Evolutionary conservation across 2,113 vertebrate species (phyloP).

Genomic region (Telmatochromis sp.): DNA sequence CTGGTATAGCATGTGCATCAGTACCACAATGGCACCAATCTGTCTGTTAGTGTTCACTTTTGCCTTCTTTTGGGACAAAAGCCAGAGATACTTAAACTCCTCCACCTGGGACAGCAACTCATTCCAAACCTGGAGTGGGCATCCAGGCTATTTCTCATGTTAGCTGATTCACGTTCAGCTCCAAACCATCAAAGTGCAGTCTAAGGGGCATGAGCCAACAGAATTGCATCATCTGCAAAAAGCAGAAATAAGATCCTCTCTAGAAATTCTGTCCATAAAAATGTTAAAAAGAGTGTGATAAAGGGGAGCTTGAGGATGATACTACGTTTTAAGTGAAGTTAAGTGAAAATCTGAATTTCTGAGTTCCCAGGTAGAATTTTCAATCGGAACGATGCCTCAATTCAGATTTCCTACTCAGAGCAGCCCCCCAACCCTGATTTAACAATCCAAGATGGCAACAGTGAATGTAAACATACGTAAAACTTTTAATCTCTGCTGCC

Average conservation of each 20-base stretch:
- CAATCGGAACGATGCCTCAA: accelerated
- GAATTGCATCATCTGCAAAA: not conserved
- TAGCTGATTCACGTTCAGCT: not conserved
- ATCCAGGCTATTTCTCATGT: not conserved
- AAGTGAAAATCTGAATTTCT: not conserved
- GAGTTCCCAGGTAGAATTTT: not conserved
- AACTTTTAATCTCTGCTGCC: not conserved
- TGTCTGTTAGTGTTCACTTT: not conserved
- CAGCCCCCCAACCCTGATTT: not conserved
- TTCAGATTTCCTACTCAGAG: not conserved
- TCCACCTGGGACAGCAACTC: not conserved
- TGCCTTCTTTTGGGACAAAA: not conserved
- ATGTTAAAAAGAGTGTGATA: not conserved
- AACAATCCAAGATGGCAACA: not conserved
- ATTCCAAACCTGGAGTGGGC: not conserved
- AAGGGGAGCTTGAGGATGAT: accelerated
- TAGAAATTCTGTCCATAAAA: not conserved
- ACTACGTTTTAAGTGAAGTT: not conserved
- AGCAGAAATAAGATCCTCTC: not conserved
- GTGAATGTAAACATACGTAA: not conserved
- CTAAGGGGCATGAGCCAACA: not conserved
- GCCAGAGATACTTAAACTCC: not conserved
- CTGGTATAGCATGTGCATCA: not conserved
- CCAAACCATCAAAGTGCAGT: not conserved
- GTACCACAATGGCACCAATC: not conserved